Evolutionary conservation across 1,140 invertebrate species (phyloP), one percentile per base, ranked within the genome.

Genomic region (Pomacea maculata): DNA sequence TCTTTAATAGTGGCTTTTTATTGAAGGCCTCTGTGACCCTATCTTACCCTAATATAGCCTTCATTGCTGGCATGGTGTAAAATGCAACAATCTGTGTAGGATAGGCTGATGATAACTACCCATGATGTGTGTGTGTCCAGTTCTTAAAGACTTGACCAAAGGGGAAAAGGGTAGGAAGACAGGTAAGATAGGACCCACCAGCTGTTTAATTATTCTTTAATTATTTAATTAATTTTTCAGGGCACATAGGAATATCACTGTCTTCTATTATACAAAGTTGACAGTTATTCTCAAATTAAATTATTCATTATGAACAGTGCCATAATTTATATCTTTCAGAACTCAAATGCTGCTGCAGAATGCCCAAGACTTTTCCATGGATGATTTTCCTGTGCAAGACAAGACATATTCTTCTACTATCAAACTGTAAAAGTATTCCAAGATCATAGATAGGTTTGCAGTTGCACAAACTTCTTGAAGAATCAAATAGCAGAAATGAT

Each of bases 361-460:
- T 78, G 79, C 81, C 10, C 83, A 84, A 65, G 83, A 82, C 52
- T 65, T 84, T 68, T 80, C 81, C 8, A 63, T 84, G 68, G 83
- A 84, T 71, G 83, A 84, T 55, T 78, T 78, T 57, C 68, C 75
- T 19, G 25, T 67, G 11, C 14, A 45, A 65, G 76, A 70, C 1
- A 78, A 78, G 21, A 65, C 76, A 14, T 21, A 45, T 17, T 52
- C 4, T 29, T 65, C 75, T 6, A 61, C 57, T 11, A 34, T 45
- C 34, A 77, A 67, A 57, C 12, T 77, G 12, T 77, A 29, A 67
- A 77, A 61, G 15, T 61, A 61, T 14, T 61, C 1, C 57, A 14
- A 45, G 34, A 45, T 61, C 57, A 61, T 61, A 2, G 11, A 61
- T 17, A 61, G 57, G 34, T 61, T 61, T 61, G 57, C 57, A 61